Evolutionary conservation across 1,140 invertebrate species (phyloP).

Genomic region (Lepidotrigona ventralis): DNA sequence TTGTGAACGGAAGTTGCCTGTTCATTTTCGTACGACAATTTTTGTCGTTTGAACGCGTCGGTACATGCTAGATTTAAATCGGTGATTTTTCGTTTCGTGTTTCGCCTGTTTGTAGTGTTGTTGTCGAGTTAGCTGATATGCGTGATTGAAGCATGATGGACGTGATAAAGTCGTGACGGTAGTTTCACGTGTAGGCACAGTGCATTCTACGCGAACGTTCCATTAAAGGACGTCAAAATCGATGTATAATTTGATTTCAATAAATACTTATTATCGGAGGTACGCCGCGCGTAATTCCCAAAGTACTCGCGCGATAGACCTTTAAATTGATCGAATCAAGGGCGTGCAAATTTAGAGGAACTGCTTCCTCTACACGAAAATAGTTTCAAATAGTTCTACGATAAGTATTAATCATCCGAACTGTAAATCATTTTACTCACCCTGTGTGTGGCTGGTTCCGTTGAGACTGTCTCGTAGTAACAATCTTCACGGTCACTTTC

Average conservation of each 20-base stretch:
- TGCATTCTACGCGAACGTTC: not conserved
- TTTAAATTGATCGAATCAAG: constrained; percentile 3
- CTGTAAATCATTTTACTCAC: constrained; percentile 35
- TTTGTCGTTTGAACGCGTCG: not conserved
- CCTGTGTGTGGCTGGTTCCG: constrained; percentile 16
- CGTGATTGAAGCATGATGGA: not conserved
- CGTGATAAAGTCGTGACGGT: not conserved
- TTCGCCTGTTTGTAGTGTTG: too few species aligned
- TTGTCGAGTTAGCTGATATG: not conserved
- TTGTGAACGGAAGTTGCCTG: not conserved
- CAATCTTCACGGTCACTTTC: constrained; percentile 33
- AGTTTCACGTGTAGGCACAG: not conserved
- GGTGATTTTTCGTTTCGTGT: too few species aligned
- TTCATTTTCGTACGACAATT: not conserved
- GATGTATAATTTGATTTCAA: not conserved
- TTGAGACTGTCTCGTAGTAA: not conserved
- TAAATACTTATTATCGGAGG: too few species aligned
- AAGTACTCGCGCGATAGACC: too few species aligned
- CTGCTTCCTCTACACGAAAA: not conserved
- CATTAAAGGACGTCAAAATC: not conserved
- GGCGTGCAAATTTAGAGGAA: too few species aligned
- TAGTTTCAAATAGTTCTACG: not conserved
- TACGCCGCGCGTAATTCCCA: not conserved
- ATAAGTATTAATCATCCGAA: constrained; percentile 16
- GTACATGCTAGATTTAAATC: not conserved